A percentile compares a stretch with the other conserved stretches of the same genome.
Conservation (phyloP, 92 coral and sea anemone species). For the Ricordea florida region DNA sequence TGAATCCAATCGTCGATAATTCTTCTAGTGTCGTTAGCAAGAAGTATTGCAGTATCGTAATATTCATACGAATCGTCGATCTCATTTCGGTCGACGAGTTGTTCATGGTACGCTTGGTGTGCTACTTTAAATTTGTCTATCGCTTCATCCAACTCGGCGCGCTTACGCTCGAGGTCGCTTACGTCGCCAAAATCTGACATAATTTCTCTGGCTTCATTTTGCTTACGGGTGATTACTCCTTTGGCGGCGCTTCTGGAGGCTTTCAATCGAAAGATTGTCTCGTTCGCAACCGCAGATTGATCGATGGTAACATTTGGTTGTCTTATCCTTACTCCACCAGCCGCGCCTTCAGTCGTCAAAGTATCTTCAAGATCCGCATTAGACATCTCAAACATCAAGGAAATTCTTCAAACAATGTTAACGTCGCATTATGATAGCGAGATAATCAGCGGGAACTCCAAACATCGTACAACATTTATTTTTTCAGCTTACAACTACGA, state of each 20-base stretch:
- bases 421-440: too few species aligned
- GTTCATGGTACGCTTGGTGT: too few species aligned
- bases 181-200: neutral
- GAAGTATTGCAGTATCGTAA: neutral
- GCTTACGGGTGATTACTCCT: neutral
- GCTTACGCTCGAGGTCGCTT: neutral
- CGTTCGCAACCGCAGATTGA: neutral
- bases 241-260: constrained; percentile 10
- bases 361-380: too few species aligned
- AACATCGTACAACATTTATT: too few species aligned
- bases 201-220: neutral
- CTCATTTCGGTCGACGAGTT: neutral
- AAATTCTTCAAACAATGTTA: too few species aligned
- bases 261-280: neutral
- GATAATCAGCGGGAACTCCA: too few species aligned
- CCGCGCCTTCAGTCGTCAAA: too few species aligned
- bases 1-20: too few species aligned
- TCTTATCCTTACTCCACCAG: too few species aligned
- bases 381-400: too few species aligned
- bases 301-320: neutral
- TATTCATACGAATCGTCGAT: constrained; percentile 1
- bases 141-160: neutral
- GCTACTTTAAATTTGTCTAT: neutral
- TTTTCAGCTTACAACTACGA: too few species aligned
- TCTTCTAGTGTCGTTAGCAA: too few species aligned